These are phyloP conservation scores for Tenthredo scrophulariae DNA, from an alignment of 2,888 invertebrate species.

Conservation along the genomic window DNA sequence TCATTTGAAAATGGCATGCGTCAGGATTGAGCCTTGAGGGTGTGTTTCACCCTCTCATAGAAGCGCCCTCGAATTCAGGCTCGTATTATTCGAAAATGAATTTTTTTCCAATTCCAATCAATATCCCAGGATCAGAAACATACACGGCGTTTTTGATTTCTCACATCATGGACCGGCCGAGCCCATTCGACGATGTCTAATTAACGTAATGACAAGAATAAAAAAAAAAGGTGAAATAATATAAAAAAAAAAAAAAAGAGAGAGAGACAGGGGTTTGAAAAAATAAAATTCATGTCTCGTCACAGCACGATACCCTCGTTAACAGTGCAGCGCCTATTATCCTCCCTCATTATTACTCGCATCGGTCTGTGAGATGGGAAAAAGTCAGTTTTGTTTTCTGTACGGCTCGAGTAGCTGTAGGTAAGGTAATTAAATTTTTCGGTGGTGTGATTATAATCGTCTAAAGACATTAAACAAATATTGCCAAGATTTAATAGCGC, in stretches of 20 bases:
- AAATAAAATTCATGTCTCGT: background rate
- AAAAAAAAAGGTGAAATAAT: background rate
- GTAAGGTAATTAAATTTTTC: slow-evolving; percentile 34
- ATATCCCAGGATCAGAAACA: background rate
- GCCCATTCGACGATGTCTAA: background rate
- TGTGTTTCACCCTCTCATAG: background rate
- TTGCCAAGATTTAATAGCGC: background rate
- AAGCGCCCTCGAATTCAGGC: background rate
- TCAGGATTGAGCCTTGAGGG: slow-evolving; percentile 15
- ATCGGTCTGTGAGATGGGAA: background rate
- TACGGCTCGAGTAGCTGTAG: background rate
- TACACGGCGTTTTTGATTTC: background rate
- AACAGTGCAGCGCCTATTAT: background rate
- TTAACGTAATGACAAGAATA: background rate
- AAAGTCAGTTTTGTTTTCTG: background rate
- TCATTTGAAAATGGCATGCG: slow-evolving; percentile 40
- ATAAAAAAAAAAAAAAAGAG: no score
- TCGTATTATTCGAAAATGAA: background rate
- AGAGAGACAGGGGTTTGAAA: background rate
- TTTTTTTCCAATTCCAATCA: background rate
- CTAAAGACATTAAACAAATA: slow-evolving; percentile 38
- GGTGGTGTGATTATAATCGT: slow-evolving; percentile 46
- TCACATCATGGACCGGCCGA: no score
- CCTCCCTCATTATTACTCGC: background rate
- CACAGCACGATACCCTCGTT: background rate